Base-by-base conservation (phyloP, 2,797 vertebrate genomes). In the Oceanodroma leucorhoa region DNA sequence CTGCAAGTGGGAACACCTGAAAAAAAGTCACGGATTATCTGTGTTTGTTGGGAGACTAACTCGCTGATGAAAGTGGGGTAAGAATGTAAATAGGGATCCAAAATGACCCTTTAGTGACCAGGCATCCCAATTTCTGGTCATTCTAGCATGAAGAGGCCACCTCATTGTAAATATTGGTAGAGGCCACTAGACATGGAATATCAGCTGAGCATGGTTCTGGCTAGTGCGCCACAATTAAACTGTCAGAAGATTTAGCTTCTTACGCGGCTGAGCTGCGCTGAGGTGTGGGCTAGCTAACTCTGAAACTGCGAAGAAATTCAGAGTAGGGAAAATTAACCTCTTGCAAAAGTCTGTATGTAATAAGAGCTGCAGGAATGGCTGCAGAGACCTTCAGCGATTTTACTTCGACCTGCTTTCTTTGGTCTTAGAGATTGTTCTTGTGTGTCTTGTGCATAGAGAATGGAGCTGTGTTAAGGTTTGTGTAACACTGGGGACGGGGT, bases 371-470 rank as follows among this genome's bases (percentile, higher is more conserved):
- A 73, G 89, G 87, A 61, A 10, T 7, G 48, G 4, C 75, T 72
- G 90, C 65, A 71, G 93, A 79, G 76, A 73, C 27, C 86, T 77
- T 71, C 34, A 19, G 91, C 9, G 20, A 24, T 36, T 62, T 51
- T 45, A 51, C 51, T 45, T 78, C 78, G 16, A 23, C 60, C 83
- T 70, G 62, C 58, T 90, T 76, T 72, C 58, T 54, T 93, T 90
- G 93, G 34, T 92, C 77, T 82, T 96, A 90, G 94, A 62, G 69
- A 20, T 93, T 87, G 94, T 96, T 91, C 84, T 86, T 48, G 91
- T 96, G 95, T 76, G 89, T 96, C 76, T 95, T 78, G 96, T 97
- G 95, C 82, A 8, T 87, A 96, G 96, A 80, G 58, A 80, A 72
- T 45, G 95, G 94, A 87, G 80, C 83, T 76, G 81, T 83, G 82